Conservation (phyloP, 2,888 invertebrate species). For the Cryptocephalus moraei region DNA sequence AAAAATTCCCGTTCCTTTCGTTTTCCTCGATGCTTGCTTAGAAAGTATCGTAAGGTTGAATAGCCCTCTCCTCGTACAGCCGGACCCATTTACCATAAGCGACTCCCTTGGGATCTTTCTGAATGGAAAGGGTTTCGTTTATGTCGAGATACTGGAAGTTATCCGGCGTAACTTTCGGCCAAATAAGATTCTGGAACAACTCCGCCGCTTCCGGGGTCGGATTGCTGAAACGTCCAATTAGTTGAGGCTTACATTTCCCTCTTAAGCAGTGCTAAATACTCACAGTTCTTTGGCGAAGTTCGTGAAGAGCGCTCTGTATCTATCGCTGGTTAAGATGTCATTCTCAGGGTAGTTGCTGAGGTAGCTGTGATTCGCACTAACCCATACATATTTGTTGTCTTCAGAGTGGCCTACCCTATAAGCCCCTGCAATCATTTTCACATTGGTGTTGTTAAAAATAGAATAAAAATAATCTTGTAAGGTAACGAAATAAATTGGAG, state of each 20-base stretch:
- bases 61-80: slow-evolving; percentile 7
- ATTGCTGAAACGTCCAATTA: slow-evolving; percentile 14
- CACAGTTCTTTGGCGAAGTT: slow-evolving; percentile 51
- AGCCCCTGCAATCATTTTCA: slow-evolving; percentile 29
- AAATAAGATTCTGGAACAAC: slow-evolving; percentile 8
- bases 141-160: slow-evolving; percentile 11
- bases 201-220: slow-evolving; percentile 24
- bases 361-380: slow-evolving; percentile 9
- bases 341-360: slow-evolving; percentile 8
- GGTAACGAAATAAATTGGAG: too few relatives aligned
- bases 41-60: slow-evolving; percentile 6
- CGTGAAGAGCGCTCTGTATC: slow-evolving; percentile 34
- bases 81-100: slow-evolving; percentile 7
- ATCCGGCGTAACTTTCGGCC: slow-evolving; percentile 10
- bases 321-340: slow-evolving; percentile 8
- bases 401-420: slow-evolving; percentile 16
- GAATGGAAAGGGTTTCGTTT: slow-evolving; percentile 6
- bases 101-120: slow-evolving; percentile 5
- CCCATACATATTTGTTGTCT: slow-evolving; percentile 15
- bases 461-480: too few relatives aligned
- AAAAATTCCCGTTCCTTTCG: too few relatives aligned
- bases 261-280: slow-evolving; percentile 10
- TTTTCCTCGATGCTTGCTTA: neutral
- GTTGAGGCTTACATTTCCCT: too few relatives aligned
- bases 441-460: too few relatives aligned